A percentile compares a stretch with the other conserved stretches of the same genome.
phyloP scores from a whole-genome alignment of 2,113 vertebrate species.

The Antigone vipio region DNA sequence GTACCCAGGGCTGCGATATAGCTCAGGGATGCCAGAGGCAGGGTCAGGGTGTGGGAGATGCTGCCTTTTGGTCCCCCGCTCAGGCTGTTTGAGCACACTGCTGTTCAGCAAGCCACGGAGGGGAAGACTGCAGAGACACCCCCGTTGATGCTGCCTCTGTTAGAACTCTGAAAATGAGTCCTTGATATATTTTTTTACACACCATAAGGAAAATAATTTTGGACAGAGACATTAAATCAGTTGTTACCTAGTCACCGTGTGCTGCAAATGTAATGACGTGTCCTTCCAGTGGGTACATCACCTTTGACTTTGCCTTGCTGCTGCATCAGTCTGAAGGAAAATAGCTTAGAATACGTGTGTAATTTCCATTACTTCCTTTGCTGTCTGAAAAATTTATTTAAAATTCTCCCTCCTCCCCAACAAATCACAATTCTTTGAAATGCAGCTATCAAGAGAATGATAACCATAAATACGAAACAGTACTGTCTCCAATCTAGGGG shows the following conservation, averaged over 20 bases:
- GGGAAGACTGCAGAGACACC: neutral
- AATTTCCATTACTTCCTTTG: neutral
- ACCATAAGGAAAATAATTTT: neutral
- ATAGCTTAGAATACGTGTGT: neutral
- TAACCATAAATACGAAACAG: neutral
- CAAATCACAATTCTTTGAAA: neutral
- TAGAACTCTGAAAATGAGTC: neutral
- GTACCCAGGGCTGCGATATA: neutral
- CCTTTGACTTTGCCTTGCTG: slow-evolving; percentile 75
- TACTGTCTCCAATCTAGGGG: neutral
- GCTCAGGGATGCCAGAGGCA: neutral
- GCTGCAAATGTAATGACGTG: slow-evolving; percentile 63
- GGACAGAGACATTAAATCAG: neutral
- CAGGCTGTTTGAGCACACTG: neutral
- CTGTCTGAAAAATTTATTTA: neutral
- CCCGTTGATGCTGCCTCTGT: no score
- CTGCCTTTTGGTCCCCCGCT: neutral
- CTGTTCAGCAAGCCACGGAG: neutral
- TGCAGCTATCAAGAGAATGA: neutral
- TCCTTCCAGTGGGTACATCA: slow-evolving; percentile 66
- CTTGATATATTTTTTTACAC: neutral
- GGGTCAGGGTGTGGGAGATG: neutral
- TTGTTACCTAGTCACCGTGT: slow-evolving; percentile 71
- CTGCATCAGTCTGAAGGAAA: slow-evolving; percentile 61
- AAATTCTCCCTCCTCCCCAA: neutral